Percentiles rank a stretch among this genome's conserved stretches.
Conservation (phyloP, 2,797 vertebrate genomes). For the Zalophus californianus region DNA sequence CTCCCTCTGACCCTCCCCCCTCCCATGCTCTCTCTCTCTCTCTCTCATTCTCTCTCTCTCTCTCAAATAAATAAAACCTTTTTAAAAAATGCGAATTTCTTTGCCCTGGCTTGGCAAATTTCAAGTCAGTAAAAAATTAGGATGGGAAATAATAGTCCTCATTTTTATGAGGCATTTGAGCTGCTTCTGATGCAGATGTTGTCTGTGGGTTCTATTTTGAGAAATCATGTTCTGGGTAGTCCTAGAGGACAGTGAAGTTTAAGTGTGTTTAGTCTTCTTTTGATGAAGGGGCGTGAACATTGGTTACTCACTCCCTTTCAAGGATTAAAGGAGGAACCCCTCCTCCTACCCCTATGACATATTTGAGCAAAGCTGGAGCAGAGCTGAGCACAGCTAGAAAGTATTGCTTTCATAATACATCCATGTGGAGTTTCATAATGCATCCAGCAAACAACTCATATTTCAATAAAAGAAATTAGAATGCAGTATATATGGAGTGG, state of each 20-base stretch:
- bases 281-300: background rate
- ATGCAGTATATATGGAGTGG: background rate
- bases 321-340: background rate
- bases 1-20: no score
- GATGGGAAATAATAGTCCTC: background rate
- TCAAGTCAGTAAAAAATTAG: background rate
- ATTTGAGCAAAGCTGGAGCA: background rate
- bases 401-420: background rate
- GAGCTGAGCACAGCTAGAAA: background rate
- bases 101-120: background rate
- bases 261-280: conserved; percentile 15
- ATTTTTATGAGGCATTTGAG: background rate
- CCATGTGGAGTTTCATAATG: background rate
- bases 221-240: background rate
- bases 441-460: background rate
- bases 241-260: background rate
- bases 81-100: background rate
- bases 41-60: no score
- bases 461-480: conserved; percentile 22
- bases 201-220: background rate
- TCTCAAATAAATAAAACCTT: no score
- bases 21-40: no score
- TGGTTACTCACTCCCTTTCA: background rate
- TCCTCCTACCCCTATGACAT: background rate
- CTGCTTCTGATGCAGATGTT: background rate